Base-by-base conservation (phyloP, 2,797 vertebrate genomes). In the Coreius guichenoti region DNA sequence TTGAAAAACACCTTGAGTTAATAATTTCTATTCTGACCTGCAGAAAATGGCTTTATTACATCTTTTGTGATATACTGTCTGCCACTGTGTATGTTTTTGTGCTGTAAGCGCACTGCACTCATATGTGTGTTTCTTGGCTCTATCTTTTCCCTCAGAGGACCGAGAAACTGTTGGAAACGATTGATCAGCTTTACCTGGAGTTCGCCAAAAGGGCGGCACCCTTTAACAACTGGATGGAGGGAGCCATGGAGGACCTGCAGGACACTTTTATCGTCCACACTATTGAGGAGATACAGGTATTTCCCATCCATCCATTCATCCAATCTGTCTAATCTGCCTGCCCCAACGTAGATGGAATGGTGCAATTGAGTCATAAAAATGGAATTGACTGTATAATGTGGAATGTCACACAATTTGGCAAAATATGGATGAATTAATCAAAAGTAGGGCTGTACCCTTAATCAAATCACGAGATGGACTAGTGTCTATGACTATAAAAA, bases 181-280 rank as follows among this genome's bases (percentile, higher is more conserved):
- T 99, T 63, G 98, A 99, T 92, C 97, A 99, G 84, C 92, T 99
- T 84, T 99, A 99, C 92, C 91, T 99, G 87, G 98, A 99, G 92
- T 99, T 98, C 63, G 98, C 98, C 92, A 99, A 99, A 93, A 95
- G 98, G 93, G 97, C 98, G 0, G 98, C 98, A 1, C 98, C 98
- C 12, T 99, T 99, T 95, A 99, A 99, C 95, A 99, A 99, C 93
- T 99, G 98, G 98, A 99, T 99, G 98, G 98, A 99, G 90, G 98
- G 98, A 13, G 98, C 98, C 80, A 99, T 99, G 98, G 98, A 99
- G 89, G 98, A 99, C 89, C 95, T 99, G 90, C 98, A 99, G 94
- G 98, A 99, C 88, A 98, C 97, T 0, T 99, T 99, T 88, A 99
- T 99, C 0, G 98, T 99, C 88, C 98, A 99, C 92, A 99, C 98